Percentiles rank a stretch among this genome's conserved stretches.
Evolutionary conservation across 2,113 vertebrate species (phyloP).

Genomic region (western clawed frog (Xenopus tropicalis)): UCB_Xtro_10.0 CM004443.2:67309501-67310000

Average conservation of each 20-base stretch:
- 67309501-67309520: constrained; percentile 36
- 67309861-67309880: too few species aligned
- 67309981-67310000: too few species aligned
- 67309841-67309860: neutral
- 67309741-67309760: neutral
- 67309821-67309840: neutral
- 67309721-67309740: neutral
- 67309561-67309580: neutral
- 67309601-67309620: constrained; percentile 7
- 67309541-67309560: neutral
- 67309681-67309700: constrained; percentile 24
- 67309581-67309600: constrained; percentile 8
- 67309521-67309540: neutral
- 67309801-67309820: neutral
- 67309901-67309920: too few species aligned
- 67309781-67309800: neutral
- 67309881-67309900: too few species aligned
- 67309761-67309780: neutral
- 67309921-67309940: too few species aligned
- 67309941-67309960: too few species aligned
- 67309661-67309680: constrained; percentile 18
- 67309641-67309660: constrained; percentile 30
- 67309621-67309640: constrained; percentile 35
- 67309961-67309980: too few species aligned
- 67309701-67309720: neutral